Evolutionary conservation across 2,113 vertebrate genomes (phyloP), one percentile per base, ranked within the genome.

Genomic region (Aix galericulata): DNA sequence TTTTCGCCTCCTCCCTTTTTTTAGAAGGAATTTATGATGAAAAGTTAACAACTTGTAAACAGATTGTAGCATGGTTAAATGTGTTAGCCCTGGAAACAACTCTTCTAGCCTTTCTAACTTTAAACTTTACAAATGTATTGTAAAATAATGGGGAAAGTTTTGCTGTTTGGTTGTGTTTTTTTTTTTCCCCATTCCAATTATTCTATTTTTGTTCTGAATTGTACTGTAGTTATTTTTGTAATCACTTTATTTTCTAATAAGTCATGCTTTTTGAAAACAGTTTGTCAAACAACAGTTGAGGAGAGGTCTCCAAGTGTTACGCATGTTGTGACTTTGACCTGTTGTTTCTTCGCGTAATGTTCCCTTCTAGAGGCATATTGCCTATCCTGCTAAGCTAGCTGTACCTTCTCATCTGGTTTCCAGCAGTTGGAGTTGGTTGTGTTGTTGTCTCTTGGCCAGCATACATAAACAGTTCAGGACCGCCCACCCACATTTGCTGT

Each of bases 341-440:
- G 22, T 46, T 62, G 50, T 31, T 89, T 83, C 94, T 94, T 62
- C 93, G 72, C 1, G 6, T 40, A 71, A 44, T 36, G 32, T 40
- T 94, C 88, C 64, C n/a, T 91, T 92, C 58, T 50, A 84, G 36
- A 64, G 31, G 58, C 44, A 16, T 0, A 1, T 34, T 91, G 42
- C 32, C 20, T 87, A 6, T 31, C 46, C 59, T n/a, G 3, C 58
- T 68, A 50, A 67, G 67, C 78, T 89, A 5, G 20, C 82, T 86
- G 60, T 94, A 94, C 89, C 84, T 93, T 93, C 95, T 97, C 96
- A 91, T 98, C 96, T 98, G 97, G 92, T 86, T 96, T 96, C 86
- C 97, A 98, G 97, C 95, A 95, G 95, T 59, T 96, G 97, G 88
- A 96, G 91, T 96, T 91, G 85, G 69, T 82, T 68, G 76, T 86